Base-by-base conservation (phyloP, 1,140 invertebrate genomes). In the Nephotettix cincticeps region DNA sequence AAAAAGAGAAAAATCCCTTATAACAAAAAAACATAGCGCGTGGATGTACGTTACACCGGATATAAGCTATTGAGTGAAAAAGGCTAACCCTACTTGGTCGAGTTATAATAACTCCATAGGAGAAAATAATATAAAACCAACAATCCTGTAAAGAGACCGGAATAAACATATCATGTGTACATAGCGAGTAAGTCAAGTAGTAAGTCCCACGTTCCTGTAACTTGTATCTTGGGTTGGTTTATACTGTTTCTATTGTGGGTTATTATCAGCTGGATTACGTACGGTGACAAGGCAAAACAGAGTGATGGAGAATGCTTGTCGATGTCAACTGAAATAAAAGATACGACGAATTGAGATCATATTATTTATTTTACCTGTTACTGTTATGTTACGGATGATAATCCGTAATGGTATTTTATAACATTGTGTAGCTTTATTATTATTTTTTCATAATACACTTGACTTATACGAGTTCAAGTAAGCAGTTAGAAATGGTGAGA, bases 171-270 rank as follows among this genome's bases (percentile, higher is more conserved):
- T 61, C 56, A 61, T 11, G 1, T 51, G 14, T 21, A 51, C 47
- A 51, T 17, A 51, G 14, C 36, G 6, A n/a, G 9, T 43, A 11
- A 43, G n/a, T 43, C 9, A 19, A 23, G 19, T 51, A 51, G 21
- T n/a, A 9, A 11, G 3, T 4, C 47, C 47, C n/a, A 51, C 40
- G 40, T 11, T n/a, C 40, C n/a, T 23, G 17, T 23, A 19, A 6
- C 47, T 51, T 51, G 47, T 19, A 23, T 61, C 2, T 11, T 27
- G 11, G 25, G 56, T 61, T 61, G 56, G 56, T 61, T 61, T 61
- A 61, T 61, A 61, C 23, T 61, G 56, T 61, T 61, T 61, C 56
- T 61, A 61, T 61, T 61, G 56, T 61, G 56, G 56, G 27, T 61
- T 61, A 23, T 61, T 61, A 61, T 25, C 56, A 61, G 56, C 56